Evolutionary conservation across 2,888 invertebrate genomes (phyloP).

Genomic region (Phytoseiulus persimilis): DNA sequence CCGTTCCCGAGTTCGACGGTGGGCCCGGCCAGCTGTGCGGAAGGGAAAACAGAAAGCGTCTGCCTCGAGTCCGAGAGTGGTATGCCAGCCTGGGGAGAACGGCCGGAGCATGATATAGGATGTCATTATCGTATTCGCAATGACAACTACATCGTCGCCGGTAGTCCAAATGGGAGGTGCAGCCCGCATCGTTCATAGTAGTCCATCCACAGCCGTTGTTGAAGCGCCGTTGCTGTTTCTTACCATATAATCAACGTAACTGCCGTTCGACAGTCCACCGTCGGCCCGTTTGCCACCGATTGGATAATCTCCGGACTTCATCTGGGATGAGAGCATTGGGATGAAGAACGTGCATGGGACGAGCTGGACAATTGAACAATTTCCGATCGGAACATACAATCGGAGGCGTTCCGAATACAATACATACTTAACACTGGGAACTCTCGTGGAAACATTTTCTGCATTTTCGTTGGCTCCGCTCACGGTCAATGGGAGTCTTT

Average conservation of each 20-base stretch:
- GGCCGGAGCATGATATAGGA: background rate
- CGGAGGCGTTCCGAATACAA: too few species aligned
- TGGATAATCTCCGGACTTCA: background rate
- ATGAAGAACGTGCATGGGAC: background rate
- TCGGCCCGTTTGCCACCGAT: background rate
- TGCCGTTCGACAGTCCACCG: background rate
- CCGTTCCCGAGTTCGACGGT: background rate
- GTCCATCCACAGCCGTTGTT: background rate
- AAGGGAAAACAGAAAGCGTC: background rate
- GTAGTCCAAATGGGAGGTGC: background rate
- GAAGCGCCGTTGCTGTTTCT: background rate
- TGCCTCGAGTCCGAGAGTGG: background rate
- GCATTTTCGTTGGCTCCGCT: too few species aligned
- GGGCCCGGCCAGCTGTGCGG: background rate
- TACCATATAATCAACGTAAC: background rate
- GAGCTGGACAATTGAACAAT: background rate
- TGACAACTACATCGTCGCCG: slow-evolving; percentile 5
- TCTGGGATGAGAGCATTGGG: background rate
- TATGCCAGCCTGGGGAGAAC: background rate
- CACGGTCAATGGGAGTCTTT: too few species aligned
- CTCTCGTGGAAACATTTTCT: too few species aligned
- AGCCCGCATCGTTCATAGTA: background rate
- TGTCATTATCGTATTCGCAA: background rate
- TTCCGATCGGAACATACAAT: background rate
- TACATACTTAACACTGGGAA: too few species aligned